Conservation (phyloP, 2,113 vertebrate species). For the Acrocephalus arundinaceus region DNA sequence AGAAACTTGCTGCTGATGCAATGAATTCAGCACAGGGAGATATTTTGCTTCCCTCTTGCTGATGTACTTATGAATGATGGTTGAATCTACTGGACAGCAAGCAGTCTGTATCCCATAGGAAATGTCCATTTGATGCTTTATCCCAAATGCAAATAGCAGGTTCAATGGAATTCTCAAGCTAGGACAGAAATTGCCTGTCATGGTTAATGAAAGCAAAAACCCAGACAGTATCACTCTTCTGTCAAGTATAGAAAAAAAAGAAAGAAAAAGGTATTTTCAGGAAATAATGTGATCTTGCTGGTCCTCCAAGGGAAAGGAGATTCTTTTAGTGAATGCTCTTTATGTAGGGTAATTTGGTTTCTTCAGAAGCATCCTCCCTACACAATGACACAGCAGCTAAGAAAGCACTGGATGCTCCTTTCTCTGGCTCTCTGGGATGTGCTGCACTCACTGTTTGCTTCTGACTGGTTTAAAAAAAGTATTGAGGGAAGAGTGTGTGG, state of each 20-base stretch:
- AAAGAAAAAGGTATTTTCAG: neutral
- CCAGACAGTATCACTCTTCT: neutral
- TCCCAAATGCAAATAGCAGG: slow-evolving; percentile 34
- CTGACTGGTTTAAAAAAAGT: slow-evolving; percentile 27
- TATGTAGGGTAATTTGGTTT: neutral
- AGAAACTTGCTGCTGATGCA: slow-evolving; percentile 31
- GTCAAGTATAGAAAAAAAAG: neutral
- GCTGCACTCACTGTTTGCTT: neutral
- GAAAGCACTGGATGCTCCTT: neutral
- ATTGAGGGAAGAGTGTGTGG: neutral
- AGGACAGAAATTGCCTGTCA: neutral
- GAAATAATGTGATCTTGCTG: slow-evolving; percentile 5
- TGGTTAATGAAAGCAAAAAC: neutral
- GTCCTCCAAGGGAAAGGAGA: neutral
- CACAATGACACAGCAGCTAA: neutral
- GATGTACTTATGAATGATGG: neutral
- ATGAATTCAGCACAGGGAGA: neutral
- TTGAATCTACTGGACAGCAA: neutral
- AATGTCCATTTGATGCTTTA: neutral
- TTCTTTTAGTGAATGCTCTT: neutral
- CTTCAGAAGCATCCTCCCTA: neutral
- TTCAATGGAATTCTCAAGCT: neutral
- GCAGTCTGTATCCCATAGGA: neutral
- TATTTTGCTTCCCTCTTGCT: slow-evolving; percentile 8
- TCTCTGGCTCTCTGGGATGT: neutral